Evolutionary conservation across 1,140 invertebrate species (phyloP), one percentile per base, ranked within the genome.

Genomic region (Rhagoletis pomonella): DNA sequence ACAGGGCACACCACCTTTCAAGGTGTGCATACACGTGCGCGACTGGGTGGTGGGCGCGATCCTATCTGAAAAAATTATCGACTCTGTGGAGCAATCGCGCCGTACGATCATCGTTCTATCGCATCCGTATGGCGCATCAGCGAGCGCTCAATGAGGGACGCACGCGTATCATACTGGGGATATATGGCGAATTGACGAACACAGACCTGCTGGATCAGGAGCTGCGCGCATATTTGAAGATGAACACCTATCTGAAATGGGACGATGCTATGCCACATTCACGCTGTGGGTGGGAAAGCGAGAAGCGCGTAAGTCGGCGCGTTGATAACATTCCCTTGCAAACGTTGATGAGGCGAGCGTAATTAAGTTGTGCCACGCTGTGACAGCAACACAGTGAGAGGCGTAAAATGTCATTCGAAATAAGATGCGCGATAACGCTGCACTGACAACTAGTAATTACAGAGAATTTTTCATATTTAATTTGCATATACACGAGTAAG

Each of bases 21-120:
- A 58, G n/a, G 73, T 81, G 14, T 81, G 73, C 73, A 81, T 81
- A 55, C 73, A 81, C 42, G 73, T 19, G 73, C 73, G 73, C 73
- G 73, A 81, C 44, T 81, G 73, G 73, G 3, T 81, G 17, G 73
- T n/a, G 17, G 73, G 73, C 73, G 73, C 47, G 5, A 55, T 81
- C 73, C 50, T 81, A 2, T 17, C 73, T n/a, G 73, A 81, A 9
- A 44, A 81, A 55, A 81, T 81, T 19, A 81, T 81, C 14, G 73
- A 81, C 9, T 81, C 73, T 39, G 73, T 81, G 6, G 73, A 81
- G 19, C n/a, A 81, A 4, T 81, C 73, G n/a, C 73, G 73, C 0
- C 73, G 73, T n/a, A 81, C 73, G 4, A 55, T 81, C 19, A 81
- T 81, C 29, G 47, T 81, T 9, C 17, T 81, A 2, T 81, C 73